These are phyloP conservation scores for Lymantria dispar DNA, from an alignment of 2,888 invertebrate genomes.

Conservation along the genomic window DNA sequence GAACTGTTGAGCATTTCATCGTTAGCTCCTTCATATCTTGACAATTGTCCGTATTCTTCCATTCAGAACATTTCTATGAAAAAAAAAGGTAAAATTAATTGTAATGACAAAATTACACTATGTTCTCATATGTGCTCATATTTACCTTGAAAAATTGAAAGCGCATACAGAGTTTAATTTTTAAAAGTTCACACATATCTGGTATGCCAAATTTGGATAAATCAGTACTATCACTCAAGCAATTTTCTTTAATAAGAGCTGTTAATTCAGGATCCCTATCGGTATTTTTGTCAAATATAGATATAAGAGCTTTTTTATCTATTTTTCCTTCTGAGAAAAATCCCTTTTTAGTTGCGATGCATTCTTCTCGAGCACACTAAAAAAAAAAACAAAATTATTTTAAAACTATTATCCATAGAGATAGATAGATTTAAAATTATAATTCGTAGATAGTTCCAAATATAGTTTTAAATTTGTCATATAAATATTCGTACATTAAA, in stretches of 20 bases:
- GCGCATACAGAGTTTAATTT: conserved; percentile 1
- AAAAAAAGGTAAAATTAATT: background rate
- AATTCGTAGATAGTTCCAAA: background rate
- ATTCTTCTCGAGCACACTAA: conserved; percentile 4
- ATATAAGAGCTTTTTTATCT: background rate
- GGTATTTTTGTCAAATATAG: background rate
- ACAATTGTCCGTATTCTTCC: conserved; percentile 14
- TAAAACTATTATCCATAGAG: too few relatives aligned
- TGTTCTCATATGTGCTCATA: background rate
- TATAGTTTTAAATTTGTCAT: too few relatives aligned
- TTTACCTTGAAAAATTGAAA: background rate
- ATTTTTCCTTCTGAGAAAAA: background rate
- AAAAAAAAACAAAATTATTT: background rate
- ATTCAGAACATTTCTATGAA: conserved; percentile 17
- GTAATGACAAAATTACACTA: too few relatives aligned
- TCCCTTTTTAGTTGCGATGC: conserved; percentile 1
- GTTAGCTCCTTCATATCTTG: conserved; percentile 6
- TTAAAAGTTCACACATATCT: background rate
- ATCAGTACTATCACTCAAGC: background rate
- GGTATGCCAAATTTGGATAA: background rate
- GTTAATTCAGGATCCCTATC: background rate
- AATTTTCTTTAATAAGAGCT: background rate
- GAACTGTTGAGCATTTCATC: conserved; percentile 3
- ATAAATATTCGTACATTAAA: too few relatives aligned
- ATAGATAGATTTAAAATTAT: background rate